Base-by-base conservation (phyloP, 2,113 vertebrate genomes). In the Pagrus major region DNA sequence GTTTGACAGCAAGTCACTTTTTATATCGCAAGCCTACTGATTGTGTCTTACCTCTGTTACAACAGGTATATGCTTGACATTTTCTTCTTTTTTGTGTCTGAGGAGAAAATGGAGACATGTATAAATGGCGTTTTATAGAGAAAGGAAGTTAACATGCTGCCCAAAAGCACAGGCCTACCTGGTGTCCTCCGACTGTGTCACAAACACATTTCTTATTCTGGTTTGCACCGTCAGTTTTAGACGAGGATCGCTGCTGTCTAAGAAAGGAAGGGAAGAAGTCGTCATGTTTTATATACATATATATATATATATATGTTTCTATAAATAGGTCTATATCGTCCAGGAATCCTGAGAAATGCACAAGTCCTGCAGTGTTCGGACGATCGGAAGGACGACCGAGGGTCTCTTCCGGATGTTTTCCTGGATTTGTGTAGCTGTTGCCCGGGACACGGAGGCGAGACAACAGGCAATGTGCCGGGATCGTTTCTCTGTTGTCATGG, bases 111-210 rank as follows among this genome's bases (percentile, higher is more conserved):
- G 1, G 61, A n/a, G 16, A 54, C 9, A 25, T 44, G 35, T 14
- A 49, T 44, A 9, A 56, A 71, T 16, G 10, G 9, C 1, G 8
- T 66, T 20, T 59, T 20, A 27, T 14, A 20, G 2, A 23, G 18
- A 25, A 49, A 23, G 12, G 2, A 2, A 16, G 3, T 18, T n/a
- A 9, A 31, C 9, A 16, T 23, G 25, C 8, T 31, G 25, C 5
- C 27, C 0, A 2, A 6, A 54, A 72, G 5, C 18, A 54, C 83
- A 35, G 52, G 20, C 88, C 52, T 80, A 95, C 93, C 93, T 95
- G 79, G 52, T 61, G 39, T 95, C 91, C 52, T 86, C 91, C 42
- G 93, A 4, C 47, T 96, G 94, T 37, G 94, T 96, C 20, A 96
- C 93, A 85, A 96, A 95, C 69, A 95, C 69, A 47, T 94, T 94